Evolutionary conservation across 2,888 invertebrate genomes (phyloP).

Genomic region (Psococerastis gibbosa): DNA sequence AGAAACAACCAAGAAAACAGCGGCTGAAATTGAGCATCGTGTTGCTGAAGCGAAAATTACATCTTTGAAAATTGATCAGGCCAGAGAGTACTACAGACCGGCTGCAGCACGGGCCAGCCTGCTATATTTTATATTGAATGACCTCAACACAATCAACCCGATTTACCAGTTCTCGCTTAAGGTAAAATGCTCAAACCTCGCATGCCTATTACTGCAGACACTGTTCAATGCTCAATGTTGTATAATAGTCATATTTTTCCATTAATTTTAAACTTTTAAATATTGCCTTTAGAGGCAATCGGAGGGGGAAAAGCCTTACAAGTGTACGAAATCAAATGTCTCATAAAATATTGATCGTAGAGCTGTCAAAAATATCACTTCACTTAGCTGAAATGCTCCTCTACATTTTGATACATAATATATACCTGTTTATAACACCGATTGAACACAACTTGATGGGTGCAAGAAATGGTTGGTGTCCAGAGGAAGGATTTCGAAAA

Average conservation of each 20-base stretch:
- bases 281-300: no score
- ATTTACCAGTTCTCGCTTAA: slow-evolving; percentile 95
- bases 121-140: slow-evolving; percentile 87
- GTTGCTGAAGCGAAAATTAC: slow-evolving; percentile 85
- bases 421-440: no score
- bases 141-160: slow-evolving; percentile 87
- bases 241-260: not conserved
- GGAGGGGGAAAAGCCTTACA: no score
- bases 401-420: no score
- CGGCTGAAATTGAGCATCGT: slow-evolving; percentile 86
- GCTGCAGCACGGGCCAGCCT: slow-evolving; percentile 86
- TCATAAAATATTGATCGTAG: no score
- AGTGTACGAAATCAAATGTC: no score
- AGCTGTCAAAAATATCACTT: no score
- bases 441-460: not conserved
- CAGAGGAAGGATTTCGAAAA: no score
- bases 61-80: slow-evolving; percentile 79
- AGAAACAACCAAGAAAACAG: slow-evolving; percentile 88
- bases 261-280: not conserved
- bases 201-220: not conserved
- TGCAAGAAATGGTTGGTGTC: no score
- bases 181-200: slow-evolving; percentile 32
- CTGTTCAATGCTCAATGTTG: not conserved
- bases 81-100: slow-evolving; percentile 71
- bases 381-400: no score